Evolutionary conservation across 2,113 vertebrate species (phyloP).

Genomic region (Siniperca chuatsi): DNA sequence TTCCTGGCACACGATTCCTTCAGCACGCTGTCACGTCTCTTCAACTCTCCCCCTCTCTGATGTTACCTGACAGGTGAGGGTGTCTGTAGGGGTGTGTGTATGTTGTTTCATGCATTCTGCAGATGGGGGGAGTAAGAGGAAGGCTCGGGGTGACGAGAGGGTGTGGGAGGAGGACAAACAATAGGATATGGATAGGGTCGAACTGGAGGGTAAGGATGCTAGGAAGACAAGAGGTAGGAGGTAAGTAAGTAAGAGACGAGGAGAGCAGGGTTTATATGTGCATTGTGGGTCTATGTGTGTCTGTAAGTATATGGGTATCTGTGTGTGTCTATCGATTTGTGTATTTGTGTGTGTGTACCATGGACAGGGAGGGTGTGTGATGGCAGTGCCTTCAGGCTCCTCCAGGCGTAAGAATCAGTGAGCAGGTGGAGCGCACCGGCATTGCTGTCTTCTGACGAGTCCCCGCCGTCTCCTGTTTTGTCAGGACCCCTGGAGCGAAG

Average conservation of each 20-base stretch:
- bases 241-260: conserved; percentile 52
- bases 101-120: conserved; percentile 57
- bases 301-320: conserved; percentile 53
- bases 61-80: conserved; percentile 78
- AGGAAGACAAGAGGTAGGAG: conserved; percentile 54
- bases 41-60: conserved; percentile 71
- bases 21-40: conserved; percentile 75
- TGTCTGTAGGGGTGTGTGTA: conserved; percentile 44
- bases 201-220: conserved; percentile 50
- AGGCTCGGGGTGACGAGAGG: conserved; percentile 13
- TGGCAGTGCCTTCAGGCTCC: conserved; percentile 82
- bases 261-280: conserved; percentile 48
- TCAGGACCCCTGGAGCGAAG: conserved; percentile 80
- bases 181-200: conserved; percentile 65
- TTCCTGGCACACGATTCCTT: conserved; percentile 76
- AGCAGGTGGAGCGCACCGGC: conserved; percentile 80
- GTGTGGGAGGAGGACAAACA: conserved; percentile 55
- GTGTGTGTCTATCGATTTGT: conserved; percentile 67
- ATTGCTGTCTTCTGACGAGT: conserved; percentile 80
- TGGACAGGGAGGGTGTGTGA: conserved; percentile 70
- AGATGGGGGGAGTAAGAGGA: background rate
- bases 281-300: conserved; percentile 54
- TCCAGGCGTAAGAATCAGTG: conserved; percentile 82
- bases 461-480: conserved; percentile 81
- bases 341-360: conserved; percentile 52